Evolutionary conservation across 2,797 vertebrate species (phyloP).

Genomic region (Pseudomugil tenellus): DNA sequence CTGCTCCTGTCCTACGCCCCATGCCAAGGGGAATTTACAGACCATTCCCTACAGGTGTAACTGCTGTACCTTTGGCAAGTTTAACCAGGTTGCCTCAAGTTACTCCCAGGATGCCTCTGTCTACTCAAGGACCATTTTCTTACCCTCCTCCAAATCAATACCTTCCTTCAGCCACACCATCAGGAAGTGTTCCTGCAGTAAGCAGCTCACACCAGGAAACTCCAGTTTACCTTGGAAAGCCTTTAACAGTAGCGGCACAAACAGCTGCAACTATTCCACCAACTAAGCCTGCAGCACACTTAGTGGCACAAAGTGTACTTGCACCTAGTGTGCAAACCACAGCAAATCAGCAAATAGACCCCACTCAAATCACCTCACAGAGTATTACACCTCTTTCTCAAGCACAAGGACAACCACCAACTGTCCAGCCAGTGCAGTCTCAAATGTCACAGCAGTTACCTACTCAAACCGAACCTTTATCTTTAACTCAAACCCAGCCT

Average conservation of each 20-base stretch:
- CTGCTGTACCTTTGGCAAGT: slow-evolving; percentile 92
- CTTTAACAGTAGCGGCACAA: slow-evolving; percentile 69
- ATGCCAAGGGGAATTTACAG: slow-evolving; percentile 91
- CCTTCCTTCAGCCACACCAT: slow-evolving; percentile 73
- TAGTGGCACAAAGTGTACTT: slow-evolving; percentile 59
- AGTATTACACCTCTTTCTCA: slow-evolving; percentile 61
- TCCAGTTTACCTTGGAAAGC: slow-evolving; percentile 93
- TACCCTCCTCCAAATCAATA: slow-evolving; percentile 86
- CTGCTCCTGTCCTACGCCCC: slow-evolving; percentile 89
- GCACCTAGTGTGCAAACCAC: slow-evolving; percentile 58
- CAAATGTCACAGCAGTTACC: slow-evolving; percentile 71
- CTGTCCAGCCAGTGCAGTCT: slow-evolving; percentile 60
- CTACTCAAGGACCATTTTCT: slow-evolving; percentile 86
- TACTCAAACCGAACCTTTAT: slow-evolving; percentile 78
- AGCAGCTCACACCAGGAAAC: slow-evolving; percentile 84
- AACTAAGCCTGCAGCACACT: slow-evolving; percentile 62
- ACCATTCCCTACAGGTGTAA: slow-evolving; percentile 87
- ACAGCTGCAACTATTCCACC: slow-evolving; percentile 62
- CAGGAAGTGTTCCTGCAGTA: slow-evolving; percentile 64
- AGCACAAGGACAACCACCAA: slow-evolving; percentile 65
- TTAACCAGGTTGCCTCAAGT: slow-evolving; percentile 91
- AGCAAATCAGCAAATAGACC: slow-evolving; percentile 65
- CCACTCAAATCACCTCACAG: slow-evolving; percentile 64
- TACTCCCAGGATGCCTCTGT: slow-evolving; percentile 88
- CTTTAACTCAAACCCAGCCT: slow-evolving; percentile 75